Conservation (phyloP, 2,113 vertebrate genomes). For the Gobiocypris rarus region DNA sequence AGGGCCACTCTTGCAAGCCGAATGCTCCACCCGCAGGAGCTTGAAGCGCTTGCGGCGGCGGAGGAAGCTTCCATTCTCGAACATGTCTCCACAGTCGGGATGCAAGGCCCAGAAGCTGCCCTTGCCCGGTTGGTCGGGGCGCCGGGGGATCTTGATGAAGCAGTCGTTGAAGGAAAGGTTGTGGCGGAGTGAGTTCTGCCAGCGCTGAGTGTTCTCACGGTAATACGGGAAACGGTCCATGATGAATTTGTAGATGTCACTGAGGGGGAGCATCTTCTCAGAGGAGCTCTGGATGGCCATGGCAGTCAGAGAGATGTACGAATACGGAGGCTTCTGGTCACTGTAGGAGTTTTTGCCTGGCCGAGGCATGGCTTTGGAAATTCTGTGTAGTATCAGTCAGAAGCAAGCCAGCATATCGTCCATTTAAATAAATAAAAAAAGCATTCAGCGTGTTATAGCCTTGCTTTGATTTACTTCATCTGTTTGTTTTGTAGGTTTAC, state of each 20-base stretch:
- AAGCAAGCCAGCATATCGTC: slow-evolving; percentile 19
- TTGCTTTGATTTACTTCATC: background rate
- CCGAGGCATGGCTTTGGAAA: slow-evolving; percentile 81
- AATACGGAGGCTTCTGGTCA: slow-evolving; percentile 96
- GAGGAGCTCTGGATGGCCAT: slow-evolving; percentile 96
- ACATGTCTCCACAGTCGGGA: slow-evolving; percentile 94
- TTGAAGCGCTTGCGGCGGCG: slow-evolving; percentile 91
- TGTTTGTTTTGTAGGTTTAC: background rate
- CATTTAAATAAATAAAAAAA: slow-evolving; percentile 35
- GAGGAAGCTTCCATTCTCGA: slow-evolving; percentile 92
- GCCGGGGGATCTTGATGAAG: slow-evolving; percentile 91
- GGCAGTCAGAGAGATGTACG: slow-evolving; percentile 94
- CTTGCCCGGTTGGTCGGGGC: slow-evolving; percentile 91
- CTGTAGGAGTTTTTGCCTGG: slow-evolving; percentile 97
- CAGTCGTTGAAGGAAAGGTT: slow-evolving; percentile 94
- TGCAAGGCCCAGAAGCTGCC: slow-evolving; percentile 95
- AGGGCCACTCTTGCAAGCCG: slow-evolving; percentile 81
- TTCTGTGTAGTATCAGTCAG: slow-evolving; percentile 17
- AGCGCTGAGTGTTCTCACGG: slow-evolving; percentile 92
- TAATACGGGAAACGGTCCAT: slow-evolving; percentile 95
- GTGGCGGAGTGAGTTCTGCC: slow-evolving; percentile 92
- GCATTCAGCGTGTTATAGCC: slow-evolving; percentile 27
- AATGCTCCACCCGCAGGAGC: slow-evolving; percentile 84
- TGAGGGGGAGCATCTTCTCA: slow-evolving; percentile 93
- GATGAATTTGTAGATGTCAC: slow-evolving; percentile 95